Evolutionary conservation across 2,797 vertebrate genomes (phyloP).

Genomic region (Rhinoraja longicauda): DNA sequence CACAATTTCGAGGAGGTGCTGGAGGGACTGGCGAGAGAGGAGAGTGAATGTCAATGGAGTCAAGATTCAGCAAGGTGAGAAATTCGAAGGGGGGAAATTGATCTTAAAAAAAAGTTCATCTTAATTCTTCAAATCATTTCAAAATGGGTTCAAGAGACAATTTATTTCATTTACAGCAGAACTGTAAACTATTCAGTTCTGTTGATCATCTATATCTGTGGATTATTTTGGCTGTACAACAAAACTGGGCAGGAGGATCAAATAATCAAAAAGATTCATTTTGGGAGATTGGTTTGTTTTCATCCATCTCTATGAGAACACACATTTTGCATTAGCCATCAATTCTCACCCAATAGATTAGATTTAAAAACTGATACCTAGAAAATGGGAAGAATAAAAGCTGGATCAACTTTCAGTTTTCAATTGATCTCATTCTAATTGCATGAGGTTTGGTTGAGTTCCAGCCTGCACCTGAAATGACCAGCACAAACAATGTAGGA

Average conservation of each 20-base stretch:
- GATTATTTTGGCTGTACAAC: background rate
- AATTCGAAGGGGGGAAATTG: background rate
- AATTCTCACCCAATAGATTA: background rate
- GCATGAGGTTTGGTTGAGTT: background rate
- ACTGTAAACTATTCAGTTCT: background rate
- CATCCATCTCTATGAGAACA: background rate
- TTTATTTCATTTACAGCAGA: background rate
- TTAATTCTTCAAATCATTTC: background rate
- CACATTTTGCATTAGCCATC: background rate
- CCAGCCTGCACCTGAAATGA: background rate
- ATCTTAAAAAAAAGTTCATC: background rate
- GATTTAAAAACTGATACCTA: background rate
- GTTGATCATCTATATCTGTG: background rate
- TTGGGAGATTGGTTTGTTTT: background rate
- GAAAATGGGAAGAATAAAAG: background rate
- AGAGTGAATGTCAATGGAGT: background rate
- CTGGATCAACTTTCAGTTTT: background rate
- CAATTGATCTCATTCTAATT: slow-evolving; percentile 17
- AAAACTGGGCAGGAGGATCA: background rate
- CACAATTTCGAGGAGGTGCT: background rate
- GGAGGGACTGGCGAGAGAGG: too few relatives aligned
- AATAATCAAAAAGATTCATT: background rate
- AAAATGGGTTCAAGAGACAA: background rate
- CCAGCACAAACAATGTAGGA: background rate
- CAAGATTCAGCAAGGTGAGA: background rate